A percentile compares a stretch with the other conserved stretches of the same genome.
These are phyloP conservation scores for Mustela lutreola DNA, from an alignment of 2,113 vertebrate genomes.

Conservation along the genomic window DNA sequence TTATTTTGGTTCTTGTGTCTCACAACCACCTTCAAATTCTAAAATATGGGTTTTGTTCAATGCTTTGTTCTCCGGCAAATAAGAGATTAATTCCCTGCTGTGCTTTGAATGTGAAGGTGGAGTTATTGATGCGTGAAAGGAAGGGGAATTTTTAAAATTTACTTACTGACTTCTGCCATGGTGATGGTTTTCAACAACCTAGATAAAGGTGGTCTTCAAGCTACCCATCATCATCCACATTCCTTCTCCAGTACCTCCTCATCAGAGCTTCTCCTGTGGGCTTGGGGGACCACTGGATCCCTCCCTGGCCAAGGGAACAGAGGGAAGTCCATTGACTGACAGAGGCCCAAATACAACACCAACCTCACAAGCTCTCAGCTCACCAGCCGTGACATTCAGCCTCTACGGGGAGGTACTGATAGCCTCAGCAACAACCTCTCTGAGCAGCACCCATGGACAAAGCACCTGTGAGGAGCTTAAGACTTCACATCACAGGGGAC, in stretches of 20 bases:
- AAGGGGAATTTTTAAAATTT: neutral
- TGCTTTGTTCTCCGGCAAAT: neutral
- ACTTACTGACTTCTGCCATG: neutral
- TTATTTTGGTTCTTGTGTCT: neutral
- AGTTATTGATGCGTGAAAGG: neutral
- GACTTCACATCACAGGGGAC: neutral
- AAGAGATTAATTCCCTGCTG: neutral
- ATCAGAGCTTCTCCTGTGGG: neutral
- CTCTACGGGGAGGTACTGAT: neutral
- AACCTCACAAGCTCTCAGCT: neutral
- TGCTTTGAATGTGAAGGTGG: slow-evolving; percentile 38
- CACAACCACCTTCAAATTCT: neutral
- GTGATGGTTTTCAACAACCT: slow-evolving; percentile 25
- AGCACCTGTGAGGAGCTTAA: neutral
- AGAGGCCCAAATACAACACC: neutral
- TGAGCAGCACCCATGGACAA: too few species aligned
- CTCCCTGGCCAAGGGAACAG: neutral
- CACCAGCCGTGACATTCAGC: neutral
- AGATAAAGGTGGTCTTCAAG: neutral
- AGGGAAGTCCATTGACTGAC: neutral
- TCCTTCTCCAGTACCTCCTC: neutral
- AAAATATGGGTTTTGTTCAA: neutral
- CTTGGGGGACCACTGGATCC: neutral
- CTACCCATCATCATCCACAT: neutral
- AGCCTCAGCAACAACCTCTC: neutral